Percentiles rank a stretch among this genome's conserved stretches.
These are phyloP conservation scores for Thaumatotibia leucotreta DNA, from an alignment of 1,140 invertebrate genomes.

Conservation along the genomic window DNA sequence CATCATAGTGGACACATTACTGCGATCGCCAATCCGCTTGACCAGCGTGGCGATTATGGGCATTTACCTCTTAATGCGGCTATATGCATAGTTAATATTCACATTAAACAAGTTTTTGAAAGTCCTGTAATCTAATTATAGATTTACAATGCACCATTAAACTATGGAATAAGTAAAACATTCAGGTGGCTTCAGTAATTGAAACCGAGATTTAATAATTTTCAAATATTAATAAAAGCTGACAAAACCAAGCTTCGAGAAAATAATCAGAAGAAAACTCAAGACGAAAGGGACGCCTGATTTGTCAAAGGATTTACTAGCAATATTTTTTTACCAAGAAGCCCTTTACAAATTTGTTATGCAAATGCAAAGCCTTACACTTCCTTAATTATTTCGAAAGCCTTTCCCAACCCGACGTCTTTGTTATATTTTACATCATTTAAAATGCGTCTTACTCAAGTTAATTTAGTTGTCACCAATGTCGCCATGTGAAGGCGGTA, in stretches of 20 bases:
- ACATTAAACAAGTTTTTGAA: too few species aligned
- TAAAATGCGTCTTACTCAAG: slow-evolving; percentile 40
- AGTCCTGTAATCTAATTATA: too few species aligned
- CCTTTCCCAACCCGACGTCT: slow-evolving; percentile 37
- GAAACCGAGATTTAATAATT: background rate
- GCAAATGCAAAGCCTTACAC: slow-evolving; percentile 57
- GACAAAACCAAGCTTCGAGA: slow-evolving; percentile 1
- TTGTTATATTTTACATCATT: slow-evolving; percentile 52
- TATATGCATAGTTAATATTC: too few species aligned
- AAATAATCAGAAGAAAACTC: slow-evolving; percentile 27
- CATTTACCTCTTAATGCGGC: too few species aligned
- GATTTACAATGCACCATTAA: background rate
- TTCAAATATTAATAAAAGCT: slow-evolving; percentile 3
- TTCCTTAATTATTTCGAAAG: slow-evolving; percentile 55
- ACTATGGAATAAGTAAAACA: background rate
- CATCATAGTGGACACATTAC: too few species aligned
- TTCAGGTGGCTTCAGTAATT: background rate
- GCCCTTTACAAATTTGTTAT: slow-evolving; percentile 52
- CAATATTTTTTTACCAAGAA: slow-evolving; percentile 36
- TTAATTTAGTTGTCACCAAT: slow-evolving; percentile 28
- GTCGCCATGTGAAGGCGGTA: slow-evolving; percentile 23
- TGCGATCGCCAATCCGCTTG: too few species aligned
- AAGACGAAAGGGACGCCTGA: slow-evolving; percentile 29
- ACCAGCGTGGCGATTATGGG: too few species aligned
- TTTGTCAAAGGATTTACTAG: slow-evolving; percentile 52